These are phyloP conservation scores for Tapirus terrestris DNA, from an alignment of 2,113 vertebrate genomes.

Conservation along the genomic window DNA sequence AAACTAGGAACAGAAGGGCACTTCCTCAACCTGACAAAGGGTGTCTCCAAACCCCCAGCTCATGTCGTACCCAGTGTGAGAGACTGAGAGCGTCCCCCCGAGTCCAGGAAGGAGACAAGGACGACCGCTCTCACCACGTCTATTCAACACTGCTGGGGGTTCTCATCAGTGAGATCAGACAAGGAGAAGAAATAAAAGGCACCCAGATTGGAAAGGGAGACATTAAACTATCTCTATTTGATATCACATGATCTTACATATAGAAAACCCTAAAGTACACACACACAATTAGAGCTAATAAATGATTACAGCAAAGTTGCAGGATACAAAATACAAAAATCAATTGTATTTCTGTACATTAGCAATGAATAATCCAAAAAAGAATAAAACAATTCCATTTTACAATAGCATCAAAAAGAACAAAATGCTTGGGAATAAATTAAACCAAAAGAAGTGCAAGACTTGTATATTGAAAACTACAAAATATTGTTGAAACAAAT, in stretches of 20 bases:
- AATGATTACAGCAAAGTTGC: background rate
- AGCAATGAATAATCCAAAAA: background rate
- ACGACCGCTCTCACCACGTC: rapidly evolving
- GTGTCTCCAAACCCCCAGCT: background rate
- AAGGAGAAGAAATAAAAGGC: background rate
- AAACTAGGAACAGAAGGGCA: background rate
- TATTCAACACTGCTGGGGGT: rapidly evolving
- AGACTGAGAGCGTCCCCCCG: background rate
- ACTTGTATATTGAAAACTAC: background rate
- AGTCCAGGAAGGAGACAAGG: background rate
- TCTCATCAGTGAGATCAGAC: no score
- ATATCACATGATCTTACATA: background rate
- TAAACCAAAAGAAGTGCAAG: background rate
- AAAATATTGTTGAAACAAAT: background rate
- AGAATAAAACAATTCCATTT: background rate
- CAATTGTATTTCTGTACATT: background rate
- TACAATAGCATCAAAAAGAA: background rate
- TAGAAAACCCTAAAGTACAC: background rate
- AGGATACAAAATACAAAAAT: background rate
- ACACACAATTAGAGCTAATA: background rate
- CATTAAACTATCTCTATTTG: rapidly evolving
- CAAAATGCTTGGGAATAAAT: background rate
- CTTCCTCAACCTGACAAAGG: background rate
- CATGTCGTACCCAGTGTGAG: no score
- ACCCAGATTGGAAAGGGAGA: background rate